phyloP scores from a whole-genome alignment of 2,888 invertebrate genomes.

The Hemicrepidius hirtus region DNA sequence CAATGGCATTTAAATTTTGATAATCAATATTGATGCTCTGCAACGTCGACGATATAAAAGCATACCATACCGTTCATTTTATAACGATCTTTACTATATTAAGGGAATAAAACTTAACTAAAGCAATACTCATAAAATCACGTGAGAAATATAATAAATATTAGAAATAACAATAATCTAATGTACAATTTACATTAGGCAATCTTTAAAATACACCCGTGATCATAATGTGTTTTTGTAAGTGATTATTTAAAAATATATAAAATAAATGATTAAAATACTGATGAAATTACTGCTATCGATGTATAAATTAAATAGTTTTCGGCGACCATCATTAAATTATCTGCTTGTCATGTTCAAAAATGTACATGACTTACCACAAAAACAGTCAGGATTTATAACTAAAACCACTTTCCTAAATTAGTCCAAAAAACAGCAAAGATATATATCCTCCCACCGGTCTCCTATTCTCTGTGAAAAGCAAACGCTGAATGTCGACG shows the following conservation, averaged over 20 bases:
- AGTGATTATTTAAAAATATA: too few relatives aligned
- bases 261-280: too few relatives aligned
- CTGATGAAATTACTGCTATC: too few relatives aligned
- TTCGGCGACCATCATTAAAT: background rate
- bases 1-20: slow-evolving; percentile 53
- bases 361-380: slow-evolving; percentile 31
- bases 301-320: background rate
- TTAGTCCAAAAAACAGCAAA: slow-evolving; percentile 48
- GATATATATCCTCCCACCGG: slow-evolving; percentile 44
- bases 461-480: slow-evolving; percentile 45
- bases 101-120: too few relatives aligned
- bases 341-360: slow-evolving; percentile 6
- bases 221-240: too few relatives aligned
- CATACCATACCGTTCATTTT: background rate
- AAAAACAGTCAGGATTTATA: slow-evolving; percentile 48
- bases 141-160: too few relatives aligned
- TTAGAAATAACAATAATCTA: too few relatives aligned
- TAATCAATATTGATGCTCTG: slow-evolving; percentile 33
- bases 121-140: too few relatives aligned
- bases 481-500: slow-evolving; percentile 46
- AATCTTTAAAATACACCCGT: too few relatives aligned
- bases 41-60: slow-evolving; percentile 14
- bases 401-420: slow-evolving; percentile 49
- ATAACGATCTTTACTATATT: background rate
- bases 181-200: too few relatives aligned